Percentiles rank a stretch among this genome's conserved stretches.
phyloP scores from a whole-genome alignment of 2,797 vertebrate genomes.

The Buceros bicornis region DNA sequence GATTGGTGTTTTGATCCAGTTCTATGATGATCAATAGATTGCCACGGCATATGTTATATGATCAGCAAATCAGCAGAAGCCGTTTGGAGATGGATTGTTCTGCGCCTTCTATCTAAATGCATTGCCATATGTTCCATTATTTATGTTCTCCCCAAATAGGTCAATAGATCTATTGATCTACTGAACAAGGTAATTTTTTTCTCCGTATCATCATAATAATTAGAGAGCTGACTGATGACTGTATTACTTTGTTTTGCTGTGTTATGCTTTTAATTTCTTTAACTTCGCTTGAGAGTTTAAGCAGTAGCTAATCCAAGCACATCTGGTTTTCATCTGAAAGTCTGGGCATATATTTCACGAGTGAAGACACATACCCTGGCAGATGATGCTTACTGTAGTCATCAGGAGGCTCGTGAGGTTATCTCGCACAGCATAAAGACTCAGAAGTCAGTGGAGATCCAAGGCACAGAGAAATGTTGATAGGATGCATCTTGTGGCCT shows the following conservation, averaged over 20 bases:
- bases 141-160: not conserved
- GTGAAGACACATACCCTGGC: not conserved
- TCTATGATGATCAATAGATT: not conserved
- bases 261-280: not conserved
- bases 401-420: not conserved
- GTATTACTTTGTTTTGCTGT: not conserved
- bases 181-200: not conserved
- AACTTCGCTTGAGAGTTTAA: not conserved
- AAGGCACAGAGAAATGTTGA: not conserved
- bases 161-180: not conserved
- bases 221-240: not conserved
- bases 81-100: slow-evolving; percentile 12
- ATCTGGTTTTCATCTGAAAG: not conserved
- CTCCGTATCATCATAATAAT: not conserved
- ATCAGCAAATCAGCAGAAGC: not conserved
- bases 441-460: not conserved
- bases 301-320: not conserved
- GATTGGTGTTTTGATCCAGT: not conserved
- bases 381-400: not conserved
- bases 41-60: not conserved
- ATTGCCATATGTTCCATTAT: not conserved
- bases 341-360: not conserved
- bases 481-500: not conserved
- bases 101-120: not conserved
- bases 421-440: not conserved